Conservation (phyloP, 1,140 invertebrate species). For the Aphis craccivora region DNA sequence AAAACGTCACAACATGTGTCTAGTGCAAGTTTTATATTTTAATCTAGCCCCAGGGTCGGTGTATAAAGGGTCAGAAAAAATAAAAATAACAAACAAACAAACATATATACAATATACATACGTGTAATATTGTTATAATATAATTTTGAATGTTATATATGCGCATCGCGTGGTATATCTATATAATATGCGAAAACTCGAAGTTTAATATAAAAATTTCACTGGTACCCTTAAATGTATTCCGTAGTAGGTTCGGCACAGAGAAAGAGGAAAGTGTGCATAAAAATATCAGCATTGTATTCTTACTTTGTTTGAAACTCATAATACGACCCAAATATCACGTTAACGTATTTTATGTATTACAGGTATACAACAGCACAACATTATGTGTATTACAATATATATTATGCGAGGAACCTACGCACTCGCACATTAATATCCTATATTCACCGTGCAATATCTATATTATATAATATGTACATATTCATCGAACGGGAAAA, state of each 20-base stretch:
- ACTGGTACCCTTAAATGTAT: not conserved
- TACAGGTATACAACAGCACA: not conserved
- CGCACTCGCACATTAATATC: not conserved
- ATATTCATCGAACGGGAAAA: not conserved
- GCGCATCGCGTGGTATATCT: not conserved
- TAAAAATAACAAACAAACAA: not conserved
- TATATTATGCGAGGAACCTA: not conserved
- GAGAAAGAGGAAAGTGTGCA: not conserved
- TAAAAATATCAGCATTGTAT: slow-evolving; percentile 9
- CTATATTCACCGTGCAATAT: not conserved
- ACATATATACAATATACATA: not conserved
- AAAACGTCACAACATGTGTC: not conserved
- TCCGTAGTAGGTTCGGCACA: not conserved
- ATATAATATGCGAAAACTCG: not conserved
- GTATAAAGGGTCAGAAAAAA: not conserved
- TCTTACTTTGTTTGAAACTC: not conserved
- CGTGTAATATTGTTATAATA: not conserved
- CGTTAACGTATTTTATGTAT: not conserved
- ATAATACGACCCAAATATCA: not conserved
- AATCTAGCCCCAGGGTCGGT: not conserved
- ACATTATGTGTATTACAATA: not conserved
- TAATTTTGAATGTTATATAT: not conserved
- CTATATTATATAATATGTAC: not conserved
- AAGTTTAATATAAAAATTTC: slow-evolving; percentile 7
- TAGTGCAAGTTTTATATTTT: slow-evolving; percentile 11